Base-by-base conservation (phyloP, 2,113 vertebrate species). In the Sander lucioperca region DNA sequence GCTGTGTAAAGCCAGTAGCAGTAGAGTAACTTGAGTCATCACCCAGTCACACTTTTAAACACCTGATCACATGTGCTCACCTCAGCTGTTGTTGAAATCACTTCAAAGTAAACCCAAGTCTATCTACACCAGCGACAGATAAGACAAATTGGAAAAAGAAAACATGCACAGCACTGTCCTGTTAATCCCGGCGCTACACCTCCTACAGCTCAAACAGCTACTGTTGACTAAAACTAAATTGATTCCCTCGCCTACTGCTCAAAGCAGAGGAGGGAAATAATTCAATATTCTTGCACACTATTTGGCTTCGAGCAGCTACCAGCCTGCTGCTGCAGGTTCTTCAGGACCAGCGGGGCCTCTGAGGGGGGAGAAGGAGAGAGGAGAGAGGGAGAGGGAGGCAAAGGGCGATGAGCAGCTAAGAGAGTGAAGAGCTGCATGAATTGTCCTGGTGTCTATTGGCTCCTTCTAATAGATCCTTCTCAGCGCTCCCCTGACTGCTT, bases 181-280 rank as follows among this genome's bases (percentile, higher is more conserved):
- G 59, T 77, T 83, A 77, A 80, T 80, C 79, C 81, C 56, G n/a
- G n/a, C n/a, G 48, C 83, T 74, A 61, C 78, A 74, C 73, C 88
- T 86, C 83, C 81, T 83, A 75, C 75, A 39, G 62, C 59, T 43
- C 50, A 61, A 82, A 56, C 68, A 70, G 75, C 77, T 51, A 3
- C 62, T 78, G 74, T 57, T 70, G 77, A 87, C 79, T 80, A 83
- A 89, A 84, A 58, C 65, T 47, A 74, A 72, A 88, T 84, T 50
- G 84, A 89, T 91, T 88, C 83, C 71, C 64, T 80, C 74, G 82
- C 84, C 86, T 78, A 79, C 84, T 25, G 73, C 85, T 84, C 75
- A 74, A 73, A 86, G 85, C 85, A 86, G 91, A 88, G 77, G 76
- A 88, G 84, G 82, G 53, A 81, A 84, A 88, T 67, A 80, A 82